Evolutionary conservation across 2,797 vertebrate species (phyloP), one percentile per base, ranked within the genome.

Genomic region (Poeciliopsis infans): DNA sequence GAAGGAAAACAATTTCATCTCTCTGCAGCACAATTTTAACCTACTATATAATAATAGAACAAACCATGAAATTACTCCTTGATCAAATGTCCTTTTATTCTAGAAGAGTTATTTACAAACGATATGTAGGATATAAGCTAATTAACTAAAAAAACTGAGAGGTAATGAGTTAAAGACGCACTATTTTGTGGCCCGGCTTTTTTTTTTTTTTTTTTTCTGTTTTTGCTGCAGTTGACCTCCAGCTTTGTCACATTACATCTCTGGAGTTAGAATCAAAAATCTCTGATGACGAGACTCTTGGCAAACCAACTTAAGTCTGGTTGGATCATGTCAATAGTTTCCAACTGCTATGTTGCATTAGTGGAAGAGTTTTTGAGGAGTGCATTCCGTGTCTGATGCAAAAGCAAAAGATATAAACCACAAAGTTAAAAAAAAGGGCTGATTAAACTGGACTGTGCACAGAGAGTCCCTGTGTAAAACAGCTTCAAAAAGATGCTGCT

Each of bases 311-410:
- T 84, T 79, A 81, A 87, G 89, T 91, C 92, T 59, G 16, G 51
- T 88, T 77, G 55, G 82, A 92, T 92, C 84, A 87, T 33, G 59
- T 92, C 91, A 92, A 83, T 85, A 83, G 55, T 68, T 77, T 82
- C 84, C 88, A 74, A 72, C 79, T 83, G 83, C 83, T 87, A 75
- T 72, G 75, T 75, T 75, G 46, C 79, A 90, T 91, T 87, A 89
- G 81, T 7, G 46, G 33, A 77, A 57, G 73, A 70, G 59, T 31
- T 46, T 77, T 74, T 85, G 76, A 86, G 16, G 72, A 82, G 82
- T 33, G 74, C 72, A 84, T 51, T 47, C 41, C 16, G 46, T 23
- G 45, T 47, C 55, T 46, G 2, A 66, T 15, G 18, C 18, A 75
- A 70, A 81, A 76, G 41, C 12, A 55, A 46, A 72, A 76, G 49